Percentiles rank a stretch among this genome's conserved stretches.
phyloP scores from a whole-genome alignment of 2,888 invertebrate genomes.

The Acrocera orbiculus region DNA sequence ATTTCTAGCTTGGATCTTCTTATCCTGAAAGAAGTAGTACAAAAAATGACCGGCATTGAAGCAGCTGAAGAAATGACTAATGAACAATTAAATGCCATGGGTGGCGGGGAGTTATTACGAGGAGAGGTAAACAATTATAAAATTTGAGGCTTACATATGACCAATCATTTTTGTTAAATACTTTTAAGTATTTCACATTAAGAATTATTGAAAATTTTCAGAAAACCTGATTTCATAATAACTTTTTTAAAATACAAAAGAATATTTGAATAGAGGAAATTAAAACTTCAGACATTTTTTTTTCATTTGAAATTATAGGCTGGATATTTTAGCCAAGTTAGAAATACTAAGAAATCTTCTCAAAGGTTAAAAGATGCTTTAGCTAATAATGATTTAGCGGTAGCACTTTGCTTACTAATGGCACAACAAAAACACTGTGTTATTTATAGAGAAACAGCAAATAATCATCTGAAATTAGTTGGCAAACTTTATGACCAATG shows the following conservation, averaged over 20 bases:
- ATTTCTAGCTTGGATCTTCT: conserved; percentile 62
- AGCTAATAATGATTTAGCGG: conserved; percentile 81
- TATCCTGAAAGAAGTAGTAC: conserved; percentile 90
- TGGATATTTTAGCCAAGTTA: conserved; percentile 91
- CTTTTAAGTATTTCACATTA: too few relatives aligned
- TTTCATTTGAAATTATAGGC: too few relatives aligned
- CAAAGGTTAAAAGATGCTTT: conserved; percentile 88
- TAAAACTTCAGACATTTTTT: conserved; percentile 1
- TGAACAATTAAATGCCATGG: conserved; percentile 92
- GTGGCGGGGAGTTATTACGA: conserved; percentile 86
- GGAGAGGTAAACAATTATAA: conserved; percentile 40
- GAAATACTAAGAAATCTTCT: conserved; percentile 92
- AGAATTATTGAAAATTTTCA: background rate
- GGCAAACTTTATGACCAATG: conserved; percentile 80
- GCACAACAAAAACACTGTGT: conserved; percentile 96
- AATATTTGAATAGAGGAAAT: conserved; percentile 1
- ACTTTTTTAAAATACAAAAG: too few relatives aligned
- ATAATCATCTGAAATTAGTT: conserved; percentile 73
- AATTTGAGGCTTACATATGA: too few relatives aligned
- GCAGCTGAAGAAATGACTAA: conserved; percentile 89
- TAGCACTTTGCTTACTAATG: conserved; percentile 81
- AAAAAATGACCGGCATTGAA: conserved; percentile 99
- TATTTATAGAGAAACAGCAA: conserved; percentile 64
- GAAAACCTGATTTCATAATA: background rate
- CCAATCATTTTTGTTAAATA: too few relatives aligned